Evolutionary conservation across 2,888 invertebrate species (phyloP), one percentile per base, ranked within the genome.

Genomic region (Parnassius smintheus): DNA sequence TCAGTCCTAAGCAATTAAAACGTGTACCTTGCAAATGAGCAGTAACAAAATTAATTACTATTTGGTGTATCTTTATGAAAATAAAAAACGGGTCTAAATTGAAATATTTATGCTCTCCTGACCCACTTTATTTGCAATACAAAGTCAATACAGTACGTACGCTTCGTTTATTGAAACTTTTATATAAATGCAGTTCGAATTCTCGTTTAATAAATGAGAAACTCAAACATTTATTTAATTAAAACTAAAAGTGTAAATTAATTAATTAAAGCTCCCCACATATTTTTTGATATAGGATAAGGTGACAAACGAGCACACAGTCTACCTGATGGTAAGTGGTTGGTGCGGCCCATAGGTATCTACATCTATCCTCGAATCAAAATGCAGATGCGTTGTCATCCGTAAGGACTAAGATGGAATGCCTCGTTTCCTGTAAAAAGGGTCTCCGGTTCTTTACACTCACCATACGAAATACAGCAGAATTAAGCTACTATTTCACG

Each of bases 1-100:
- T 68, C 68, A 72, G 69, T 75, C 70, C 66, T 65, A 66, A 66
- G 68, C 70, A 77, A 72, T 77, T 75, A 75, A 75, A 71, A 42
- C 51, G 50, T 44, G 51, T 59, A 68, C 70, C 64, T 65, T 51
- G 42, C 59, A 45, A 64, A 59, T 56, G 56, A 59, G 56, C 52
- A 59, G 51, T 51, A 13, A 56, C 56, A 52, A 55, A 59, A 59
- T 59, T 59, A 63, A 63, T 56, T 63, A 50, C 51, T 42, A 52
- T 59, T 56, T 50, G 56, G 63, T 51, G 10, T 52, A 56, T 51
- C 42, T 58, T 54, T 56, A 52, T 18, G 42, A 57, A 49, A 2
- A 52, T 9, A 54, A 63, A 57, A 59, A 46, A 49, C 41, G 48
- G 42, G 54, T 50, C 49, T 45, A 54, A 50, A 58, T 49, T 58